Evolutionary conservation across 2,888 invertebrate species (phyloP).

Genomic region (Hydroisotoma schaefferi): DNA sequence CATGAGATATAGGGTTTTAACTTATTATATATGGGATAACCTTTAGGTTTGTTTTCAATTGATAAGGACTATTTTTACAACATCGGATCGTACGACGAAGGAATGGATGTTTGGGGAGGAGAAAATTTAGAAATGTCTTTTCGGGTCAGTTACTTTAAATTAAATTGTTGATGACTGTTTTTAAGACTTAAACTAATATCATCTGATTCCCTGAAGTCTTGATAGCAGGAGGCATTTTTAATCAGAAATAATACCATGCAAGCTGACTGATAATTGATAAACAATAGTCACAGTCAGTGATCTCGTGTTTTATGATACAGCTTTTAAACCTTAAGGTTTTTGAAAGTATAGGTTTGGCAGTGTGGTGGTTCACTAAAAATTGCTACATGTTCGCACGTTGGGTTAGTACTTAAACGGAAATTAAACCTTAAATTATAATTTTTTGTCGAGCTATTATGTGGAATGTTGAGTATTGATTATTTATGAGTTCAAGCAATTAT

Average conservation of each 20-base stretch:
- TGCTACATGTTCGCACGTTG: constrained; percentile 54
- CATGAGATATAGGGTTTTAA: neutral
- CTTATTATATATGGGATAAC: no score
- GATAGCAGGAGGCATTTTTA: neutral
- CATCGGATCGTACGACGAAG: constrained; percentile 95
- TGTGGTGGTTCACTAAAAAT: constrained; percentile 56
- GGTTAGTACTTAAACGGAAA: neutral
- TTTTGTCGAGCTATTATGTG: no score
- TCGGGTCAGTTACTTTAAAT: constrained; percentile 61
- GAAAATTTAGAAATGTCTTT: constrained; percentile 58
- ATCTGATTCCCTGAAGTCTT: neutral
- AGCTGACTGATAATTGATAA: neutral
- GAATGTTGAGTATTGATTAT: neutral
- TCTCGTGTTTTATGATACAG: no score
- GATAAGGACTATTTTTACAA: constrained; percentile 96
- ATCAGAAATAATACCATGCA: neutral
- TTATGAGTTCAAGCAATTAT: constrained; percentile 50
- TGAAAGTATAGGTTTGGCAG: constrained; percentile 54
- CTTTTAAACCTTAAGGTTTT: constrained; percentile 7
- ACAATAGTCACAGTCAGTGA: neutral
- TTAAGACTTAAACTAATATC: neutral
- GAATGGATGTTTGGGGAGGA: constrained; percentile 98
- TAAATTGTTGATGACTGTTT: neutral
- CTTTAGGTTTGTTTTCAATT: constrained; percentile 63
- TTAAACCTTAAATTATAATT: neutral